These are phyloP conservation scores for Zapus hudsonius DNA, from an alignment of 2,113 vertebrate genomes.

Conservation along the genomic window DNA sequence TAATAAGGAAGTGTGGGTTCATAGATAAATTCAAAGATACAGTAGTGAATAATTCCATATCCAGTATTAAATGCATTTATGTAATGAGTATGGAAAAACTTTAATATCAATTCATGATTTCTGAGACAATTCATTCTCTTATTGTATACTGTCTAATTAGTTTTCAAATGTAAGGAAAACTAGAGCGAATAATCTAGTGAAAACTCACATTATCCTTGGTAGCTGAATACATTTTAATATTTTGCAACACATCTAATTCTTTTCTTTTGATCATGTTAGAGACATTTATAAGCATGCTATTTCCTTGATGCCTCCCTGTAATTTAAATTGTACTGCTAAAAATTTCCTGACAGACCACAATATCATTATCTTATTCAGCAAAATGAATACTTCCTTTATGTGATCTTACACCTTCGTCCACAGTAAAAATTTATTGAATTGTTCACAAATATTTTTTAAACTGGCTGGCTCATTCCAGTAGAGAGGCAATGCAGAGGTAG, in stretches of 20 bases:
- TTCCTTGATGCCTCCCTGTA: neutral
- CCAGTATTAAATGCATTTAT: neutral
- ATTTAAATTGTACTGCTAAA: neutral
- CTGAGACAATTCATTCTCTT: neutral
- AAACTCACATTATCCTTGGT: neutral
- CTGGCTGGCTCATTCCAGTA: neutral
- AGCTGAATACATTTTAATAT: neutral
- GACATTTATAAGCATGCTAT: neutral
- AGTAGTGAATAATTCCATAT: neutral
- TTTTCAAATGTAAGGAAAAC: conserved; percentile 29
- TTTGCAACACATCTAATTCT: neutral
- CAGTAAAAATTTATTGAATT: neutral
- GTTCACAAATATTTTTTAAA: neutral
- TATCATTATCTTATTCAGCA: neutral
- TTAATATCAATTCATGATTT: neutral
- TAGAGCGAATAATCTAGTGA: neutral
- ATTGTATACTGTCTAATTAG: neutral
- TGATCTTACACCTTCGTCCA: neutral
- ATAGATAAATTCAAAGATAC: neutral
- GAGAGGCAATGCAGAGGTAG: neutral
- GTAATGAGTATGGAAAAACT: neutral
- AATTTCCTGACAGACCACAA: neutral
- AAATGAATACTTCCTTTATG: neutral
- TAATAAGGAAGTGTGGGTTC: neutral
- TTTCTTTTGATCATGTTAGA: neutral